Percentiles rank a stretch among this genome's conserved stretches.
Conservation (phyloP, 1,140 invertebrate species). For the Antheraea mylitta region DNA sequence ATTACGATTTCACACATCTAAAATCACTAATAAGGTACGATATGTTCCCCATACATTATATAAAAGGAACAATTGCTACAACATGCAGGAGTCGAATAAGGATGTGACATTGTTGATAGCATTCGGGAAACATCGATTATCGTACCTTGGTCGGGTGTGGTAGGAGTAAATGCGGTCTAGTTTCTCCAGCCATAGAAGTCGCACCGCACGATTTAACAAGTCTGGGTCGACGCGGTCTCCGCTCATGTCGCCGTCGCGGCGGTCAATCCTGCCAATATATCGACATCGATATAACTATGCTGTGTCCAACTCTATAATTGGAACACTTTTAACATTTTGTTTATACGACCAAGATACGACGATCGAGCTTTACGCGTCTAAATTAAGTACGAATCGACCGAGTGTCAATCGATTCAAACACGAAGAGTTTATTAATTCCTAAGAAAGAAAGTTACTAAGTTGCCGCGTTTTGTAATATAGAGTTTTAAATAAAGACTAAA, state of each 20-base stretch:
- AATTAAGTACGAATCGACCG: background rate
- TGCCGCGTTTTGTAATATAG: too few species aligned
- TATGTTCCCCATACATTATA: background rate
- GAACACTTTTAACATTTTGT: background rate
- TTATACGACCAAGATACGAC: conserved; percentile 54
- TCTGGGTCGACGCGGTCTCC: conserved; percentile 64
- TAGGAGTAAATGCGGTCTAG: conserved; percentile 77
- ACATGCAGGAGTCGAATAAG: conserved; percentile 36
- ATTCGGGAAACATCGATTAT: conserved; percentile 60
- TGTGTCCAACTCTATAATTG: conserved; percentile 40
- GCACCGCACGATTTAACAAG: conserved; percentile 71
- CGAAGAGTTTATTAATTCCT: too few species aligned
- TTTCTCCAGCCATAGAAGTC: conserved; percentile 72
- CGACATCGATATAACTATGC: conserved; percentile 56
- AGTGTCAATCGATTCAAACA: too few species aligned
- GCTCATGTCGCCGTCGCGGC: conserved; percentile 60
- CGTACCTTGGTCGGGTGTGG: conserved; percentile 78
- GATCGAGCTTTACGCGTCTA: conserved; percentile 8
- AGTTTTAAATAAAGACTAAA: too few species aligned
- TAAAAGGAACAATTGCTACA: background rate
- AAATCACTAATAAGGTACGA: background rate
- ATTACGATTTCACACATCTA: background rate
- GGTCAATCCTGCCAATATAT: conserved; percentile 75
- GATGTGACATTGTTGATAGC: conserved; percentile 26
- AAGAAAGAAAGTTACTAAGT: too few species aligned